Evolutionary conservation across 2,113 vertebrate species (phyloP).

Genomic region (Alosa alosa): DNA sequence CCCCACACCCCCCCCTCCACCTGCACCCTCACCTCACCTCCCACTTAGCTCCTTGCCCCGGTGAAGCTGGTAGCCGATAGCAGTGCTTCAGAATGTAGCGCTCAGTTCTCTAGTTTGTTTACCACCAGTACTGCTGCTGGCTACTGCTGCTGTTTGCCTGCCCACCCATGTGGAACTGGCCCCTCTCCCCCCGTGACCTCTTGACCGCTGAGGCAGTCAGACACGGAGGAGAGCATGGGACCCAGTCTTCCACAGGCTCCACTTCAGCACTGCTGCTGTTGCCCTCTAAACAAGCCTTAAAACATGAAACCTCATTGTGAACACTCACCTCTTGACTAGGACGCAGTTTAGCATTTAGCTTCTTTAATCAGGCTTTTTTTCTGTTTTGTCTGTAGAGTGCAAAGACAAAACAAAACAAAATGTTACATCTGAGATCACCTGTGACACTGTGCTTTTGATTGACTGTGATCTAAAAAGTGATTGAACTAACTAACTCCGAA

Average conservation of each 20-base stretch:
- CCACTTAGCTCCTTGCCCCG: neutral
- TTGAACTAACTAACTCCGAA: neutral
- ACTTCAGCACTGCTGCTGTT: neutral
- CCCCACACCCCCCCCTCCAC: neutral
- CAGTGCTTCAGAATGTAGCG: neutral
- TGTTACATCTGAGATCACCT: neutral
- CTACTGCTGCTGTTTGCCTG: neutral
- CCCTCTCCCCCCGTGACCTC: neutral
- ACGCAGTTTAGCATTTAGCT: neutral
- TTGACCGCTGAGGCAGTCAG: slow-evolving; percentile 10
- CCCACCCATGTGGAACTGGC: slow-evolving; percentile 9
- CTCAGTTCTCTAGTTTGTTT: slow-evolving; percentile 1
- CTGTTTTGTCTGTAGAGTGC: too few species aligned
- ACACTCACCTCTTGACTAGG: neutral
- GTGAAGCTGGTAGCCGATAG: neutral
- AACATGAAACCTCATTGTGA: neutral
- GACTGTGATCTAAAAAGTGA: neutral
- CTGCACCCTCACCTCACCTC: neutral
- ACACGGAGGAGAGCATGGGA: slow-evolving; percentile 7
- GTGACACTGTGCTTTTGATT: neutral
- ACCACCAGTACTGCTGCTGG: neutral
- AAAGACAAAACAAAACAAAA: neutral
- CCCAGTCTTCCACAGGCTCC: neutral
- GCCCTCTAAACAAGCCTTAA: neutral
- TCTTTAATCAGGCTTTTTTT: neutral